Base-by-base conservation (phyloP, 2,888 invertebrate species). In the Drosophila trichaetosa region DNA sequence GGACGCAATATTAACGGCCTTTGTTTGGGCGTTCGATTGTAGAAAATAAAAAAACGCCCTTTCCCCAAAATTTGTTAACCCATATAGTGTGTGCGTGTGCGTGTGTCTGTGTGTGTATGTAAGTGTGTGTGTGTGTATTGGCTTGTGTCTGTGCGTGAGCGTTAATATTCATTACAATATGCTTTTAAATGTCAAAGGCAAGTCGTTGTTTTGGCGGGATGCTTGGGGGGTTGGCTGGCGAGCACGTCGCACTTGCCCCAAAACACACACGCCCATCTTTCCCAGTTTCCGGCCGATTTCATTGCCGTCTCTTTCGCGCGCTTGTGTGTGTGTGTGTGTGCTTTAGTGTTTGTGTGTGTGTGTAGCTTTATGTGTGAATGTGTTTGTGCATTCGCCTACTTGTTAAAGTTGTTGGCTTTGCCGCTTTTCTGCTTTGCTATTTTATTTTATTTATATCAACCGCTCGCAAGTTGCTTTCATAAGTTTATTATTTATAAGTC, bases 401-500 rank as follows among this genome's bases (percentile, higher is more conserved):
- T 72, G 61, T 42, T 72, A 68, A 76, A 72, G 61, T 76, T 68
- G 61, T 59, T 59, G 58, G 42, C 54, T 65, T 56, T 63, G 49
- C 76, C 49, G 61, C 62, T 57, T 63, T 58, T 42, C 68, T 63
- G 56, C 48, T 72, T 76, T 63, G 51, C 72, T 74, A 76, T 81
- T 79, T 81, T 69, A 76, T 80, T 77, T 73, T 72, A 69, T 86
- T 75, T 73, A 76, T 79, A 54, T 61, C 49, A 58, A 51, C 36
- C 67, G 52, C 65, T 63, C 69, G 68, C 70, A 61, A 75, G 68
- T 69, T 72, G 76, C 77, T 74, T 66, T 81, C 79, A 85, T 85
- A 85, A 81, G 85, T 86, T 87, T 87, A 86, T 86, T 86, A 87
- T 85, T 86, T 87, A 86, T 85, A 86, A 87, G 83, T 83, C 71